Percentiles rank a stretch among this genome's conserved stretches.
These are phyloP conservation scores for Drosophila dunni DNA, from an alignment of 1,140 invertebrate species.

Conservation along the genomic window DNA sequence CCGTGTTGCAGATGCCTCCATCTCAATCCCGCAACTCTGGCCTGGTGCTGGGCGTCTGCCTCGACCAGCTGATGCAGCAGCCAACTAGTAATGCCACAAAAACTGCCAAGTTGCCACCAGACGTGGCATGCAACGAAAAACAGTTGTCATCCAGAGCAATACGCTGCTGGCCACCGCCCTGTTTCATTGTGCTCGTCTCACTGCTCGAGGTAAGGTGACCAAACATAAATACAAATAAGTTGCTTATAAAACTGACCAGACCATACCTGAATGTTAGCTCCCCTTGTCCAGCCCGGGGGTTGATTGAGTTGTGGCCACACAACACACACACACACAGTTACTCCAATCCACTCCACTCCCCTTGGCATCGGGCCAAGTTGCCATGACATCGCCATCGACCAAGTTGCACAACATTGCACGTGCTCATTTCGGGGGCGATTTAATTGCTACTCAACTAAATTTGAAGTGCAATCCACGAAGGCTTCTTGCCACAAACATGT, in stretches of 20 bases:
- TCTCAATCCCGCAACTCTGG: conserved; percentile 48
- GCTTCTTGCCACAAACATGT: background rate
- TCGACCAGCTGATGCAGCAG: conserved; percentile 73
- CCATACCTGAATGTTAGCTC: conserved; percentile 2
- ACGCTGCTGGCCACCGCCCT: conserved; percentile 93
- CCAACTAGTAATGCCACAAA: conserved; percentile 20
- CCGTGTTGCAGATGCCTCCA: conserved; percentile 67
- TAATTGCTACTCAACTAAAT: conserved; percentile 50
- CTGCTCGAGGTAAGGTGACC: conserved; percentile 91
- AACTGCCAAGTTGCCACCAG: conserved; percentile 25
- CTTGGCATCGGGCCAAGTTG: conserved; percentile 41
- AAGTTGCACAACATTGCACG: conserved; percentile 58
- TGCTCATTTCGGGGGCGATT: conserved; percentile 30
- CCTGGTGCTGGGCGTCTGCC: conserved; percentile 73
- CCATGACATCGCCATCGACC: conserved; percentile 62
- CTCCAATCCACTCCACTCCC: conserved; percentile 24
- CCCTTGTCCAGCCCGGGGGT: conserved; percentile 46
- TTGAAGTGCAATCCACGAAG: background rate
- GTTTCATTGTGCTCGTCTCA: conserved; percentile 94
- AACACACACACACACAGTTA: background rate
- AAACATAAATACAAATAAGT: conserved; percentile 2
- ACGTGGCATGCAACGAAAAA: conserved; percentile 9
- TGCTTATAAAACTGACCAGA: conserved; percentile 40
- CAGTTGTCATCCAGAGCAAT: conserved; percentile 86
- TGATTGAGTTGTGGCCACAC: conserved; percentile 52